A percentile compares a stretch with the other conserved stretches of the same genome.
Conservation (phyloP, 2,797 vertebrate genomes). For the Rhinophrynus dorsalis region DNA sequence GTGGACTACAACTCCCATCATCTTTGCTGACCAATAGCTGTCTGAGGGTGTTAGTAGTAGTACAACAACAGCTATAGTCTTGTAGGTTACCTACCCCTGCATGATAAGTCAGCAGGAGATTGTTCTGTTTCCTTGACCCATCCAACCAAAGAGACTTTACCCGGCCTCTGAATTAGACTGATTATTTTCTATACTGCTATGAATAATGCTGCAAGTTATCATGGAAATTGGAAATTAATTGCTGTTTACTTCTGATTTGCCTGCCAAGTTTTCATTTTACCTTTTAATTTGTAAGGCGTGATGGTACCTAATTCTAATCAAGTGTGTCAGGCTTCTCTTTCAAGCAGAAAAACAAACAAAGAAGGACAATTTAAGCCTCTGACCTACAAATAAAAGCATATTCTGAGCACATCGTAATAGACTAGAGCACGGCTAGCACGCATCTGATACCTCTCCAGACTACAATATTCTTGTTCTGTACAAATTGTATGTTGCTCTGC, state of each 20-base stretch:
- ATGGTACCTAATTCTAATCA: constrained; percentile 24
- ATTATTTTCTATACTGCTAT: constrained; percentile 17
- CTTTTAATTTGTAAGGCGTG: constrained; percentile 26
- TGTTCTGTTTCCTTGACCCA: neutral
- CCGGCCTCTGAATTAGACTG: constrained; percentile 22
- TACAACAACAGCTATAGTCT: too few relatives aligned
- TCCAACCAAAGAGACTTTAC: neutral
- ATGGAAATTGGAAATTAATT: constrained; percentile 46
- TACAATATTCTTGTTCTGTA: too few relatives aligned
- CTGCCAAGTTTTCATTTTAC: constrained; percentile 40
- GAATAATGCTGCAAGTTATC: constrained; percentile 35
- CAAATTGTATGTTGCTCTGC: too few relatives aligned
- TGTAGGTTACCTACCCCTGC: too few relatives aligned
- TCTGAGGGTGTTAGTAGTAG: too few relatives aligned
- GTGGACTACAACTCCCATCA: too few relatives aligned
- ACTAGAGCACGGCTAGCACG: too few relatives aligned
- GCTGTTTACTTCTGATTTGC: constrained; percentile 40
- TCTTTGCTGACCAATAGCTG: too few relatives aligned
- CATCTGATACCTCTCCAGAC: too few relatives aligned
- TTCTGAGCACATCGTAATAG: too few relatives aligned
- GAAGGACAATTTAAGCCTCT: neutral
- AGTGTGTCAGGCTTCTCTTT: constrained; percentile 17
- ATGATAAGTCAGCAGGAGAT: too few relatives aligned
- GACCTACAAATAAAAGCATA: too few relatives aligned
- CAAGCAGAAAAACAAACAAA: constrained; percentile 22